phyloP scores from a whole-genome alignment of 2,888 invertebrate genomes.

The Tanypteryx hageni region DNA sequence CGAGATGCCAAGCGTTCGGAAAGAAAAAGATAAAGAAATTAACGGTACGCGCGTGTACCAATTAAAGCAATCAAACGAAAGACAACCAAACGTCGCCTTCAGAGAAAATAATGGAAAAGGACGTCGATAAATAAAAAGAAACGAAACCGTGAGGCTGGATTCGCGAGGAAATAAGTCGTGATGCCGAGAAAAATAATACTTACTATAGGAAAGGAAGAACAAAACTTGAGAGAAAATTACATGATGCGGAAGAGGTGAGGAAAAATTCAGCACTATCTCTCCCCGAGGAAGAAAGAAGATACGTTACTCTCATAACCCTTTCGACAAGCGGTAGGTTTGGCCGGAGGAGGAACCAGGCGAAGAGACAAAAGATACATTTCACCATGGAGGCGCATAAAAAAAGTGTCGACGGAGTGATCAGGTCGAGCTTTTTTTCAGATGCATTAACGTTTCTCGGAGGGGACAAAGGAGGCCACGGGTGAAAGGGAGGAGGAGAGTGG shows the following conservation, averaged over 20 bases:
- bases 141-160: slow-evolving; percentile 25
- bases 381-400: slow-evolving; percentile 45
- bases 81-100: slow-evolving; percentile 22
- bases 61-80: slow-evolving; percentile 38
- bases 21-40: slow-evolving; percentile 25
- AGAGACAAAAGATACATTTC: neutral
- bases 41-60: slow-evolving; percentile 45
- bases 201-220: neutral
- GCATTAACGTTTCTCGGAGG: neutral
- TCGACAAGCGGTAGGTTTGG: slow-evolving; percentile 52
- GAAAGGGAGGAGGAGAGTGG: neutral
- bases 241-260: slow-evolving; percentile 39
- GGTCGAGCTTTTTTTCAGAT: slow-evolving; percentile 3
- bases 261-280: slow-evolving; percentile 36
- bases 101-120: neutral
- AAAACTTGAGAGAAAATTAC: slow-evolving; percentile 22
- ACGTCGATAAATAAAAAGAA: neutral
- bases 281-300: neutral
- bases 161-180: slow-evolving; percentile 24
- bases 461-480: neutral
- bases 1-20: neutral
- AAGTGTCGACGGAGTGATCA: neutral
- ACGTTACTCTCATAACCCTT: neutral
- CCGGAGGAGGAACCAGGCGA: slow-evolving; percentile 41
- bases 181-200: neutral